Evolutionary conservation across 2,113 vertebrate genomes (phyloP), one percentile per base, ranked within the genome.

Genomic region (Pithys albifrons): DNA sequence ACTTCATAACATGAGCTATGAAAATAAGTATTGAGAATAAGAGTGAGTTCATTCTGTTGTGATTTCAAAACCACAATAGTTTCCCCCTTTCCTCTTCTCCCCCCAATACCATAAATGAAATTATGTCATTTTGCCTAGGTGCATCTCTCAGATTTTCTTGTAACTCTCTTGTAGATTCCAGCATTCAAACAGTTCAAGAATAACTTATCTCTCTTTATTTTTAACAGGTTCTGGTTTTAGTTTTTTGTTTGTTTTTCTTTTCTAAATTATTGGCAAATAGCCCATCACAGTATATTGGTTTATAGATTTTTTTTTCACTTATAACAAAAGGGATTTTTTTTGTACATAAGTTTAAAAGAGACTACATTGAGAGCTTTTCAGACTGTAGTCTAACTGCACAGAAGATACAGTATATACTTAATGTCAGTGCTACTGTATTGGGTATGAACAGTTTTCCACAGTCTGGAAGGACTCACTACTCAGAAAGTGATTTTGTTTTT

Each of bases 21-120:
- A 93, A 95, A 93, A 58, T 90, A 90, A 96, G 52, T 92, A 88
- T 78, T 96, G 93, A 92, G 73, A 93, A 96, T 52, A n/a, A 86
- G 20, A 77, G 45, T 74, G 88, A 95, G 88, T 90, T 93, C 91
- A 96, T 95, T 90, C 83, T 72, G 61, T 73, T 91, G 83, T 75
- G 54, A 79, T 94, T 96, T 94, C 62, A 94, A 92, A 96, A 93
- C 93, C 96, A 87, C 41, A 93, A 69, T 84, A 81, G 69, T 84
- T 97, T 95, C 52, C 70, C 92, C 72, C 72, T 97, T 97, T 94
- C 51, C 64, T 93, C 17, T 79, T 91, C 43, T 93, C 28, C 85
- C 54, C 66, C 52, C 43, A 91, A 73, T 84, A 96, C 12, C 52
- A 92, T 80, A 96, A 97, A 88, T 88, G 27, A 73, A 93, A 89